Conservation (phyloP, 2,797 vertebrate species). For the Danio kyathit region DNA sequence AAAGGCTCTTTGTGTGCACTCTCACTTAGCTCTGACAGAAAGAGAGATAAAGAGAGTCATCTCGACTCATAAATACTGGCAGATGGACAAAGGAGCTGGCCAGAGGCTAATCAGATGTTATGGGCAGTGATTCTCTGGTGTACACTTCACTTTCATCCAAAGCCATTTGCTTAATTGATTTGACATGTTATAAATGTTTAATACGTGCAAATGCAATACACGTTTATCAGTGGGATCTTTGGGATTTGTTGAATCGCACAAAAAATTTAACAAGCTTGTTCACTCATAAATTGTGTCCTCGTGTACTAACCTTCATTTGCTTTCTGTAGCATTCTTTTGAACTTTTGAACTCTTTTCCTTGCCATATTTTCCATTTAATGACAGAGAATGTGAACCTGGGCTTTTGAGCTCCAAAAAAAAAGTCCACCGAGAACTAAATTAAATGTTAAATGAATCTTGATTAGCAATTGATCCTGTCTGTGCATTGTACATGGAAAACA, state of each 20-base stretch:
- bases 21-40: constrained; percentile 27
- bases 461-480: too few species aligned
- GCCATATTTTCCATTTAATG: not conserved
- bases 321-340: not conserved
- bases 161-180: constrained; percentile 17
- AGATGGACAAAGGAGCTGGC: constrained; percentile 7
- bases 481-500: too few species aligned
- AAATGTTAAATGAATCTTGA: too few species aligned
- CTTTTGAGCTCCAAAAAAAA: not conserved
- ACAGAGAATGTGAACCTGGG: not conserved
- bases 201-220: not conserved
- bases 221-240: not conserved
- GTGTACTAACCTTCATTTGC: not conserved
- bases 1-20: constrained; percentile 18
- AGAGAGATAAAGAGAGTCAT: constrained; percentile 37
- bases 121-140: constrained; percentile 2
- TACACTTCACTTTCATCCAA: constrained; percentile 9
- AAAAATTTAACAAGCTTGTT: not conserved
- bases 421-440: too few species aligned
- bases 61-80: constrained; percentile 31
- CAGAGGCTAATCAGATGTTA: constrained; percentile 18
- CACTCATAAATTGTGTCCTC: not conserved
- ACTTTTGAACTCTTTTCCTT: not conserved
- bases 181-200: not conserved
- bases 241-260: not conserved